Evolutionary conservation across 2,113 vertebrate genomes (phyloP), one percentile per base, ranked within the genome.

Genomic region (Puffinus mauretanicus): DNA sequence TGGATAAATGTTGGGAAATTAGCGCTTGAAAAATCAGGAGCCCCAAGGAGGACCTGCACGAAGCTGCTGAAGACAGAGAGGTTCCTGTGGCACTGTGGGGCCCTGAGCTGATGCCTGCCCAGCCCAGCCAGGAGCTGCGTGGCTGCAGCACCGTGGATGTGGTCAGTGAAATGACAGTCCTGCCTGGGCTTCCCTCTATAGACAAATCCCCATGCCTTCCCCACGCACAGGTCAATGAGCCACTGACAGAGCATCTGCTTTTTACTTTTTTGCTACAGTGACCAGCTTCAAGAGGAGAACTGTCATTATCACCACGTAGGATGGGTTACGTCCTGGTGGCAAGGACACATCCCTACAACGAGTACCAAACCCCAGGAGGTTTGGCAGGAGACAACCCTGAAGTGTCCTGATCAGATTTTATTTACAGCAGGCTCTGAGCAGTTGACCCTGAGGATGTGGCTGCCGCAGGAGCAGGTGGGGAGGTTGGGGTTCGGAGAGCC

Each of bases 241-340:
- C 34, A 64, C 30, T 62, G 51, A 30, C 34, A 38, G 26, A 47
- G 10, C 11, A 34, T 9, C 29, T 38, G 7, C 8, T 66, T 70
- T 55, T 66, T 3, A 4, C 7, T 69, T 44, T 64, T 54, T 55
- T 15, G 46, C 51, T 71, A 9, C 40, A 51, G 25, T n/a, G 24
- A 42, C 13, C 25, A 52, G 18, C 58, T 85, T 61, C 75, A 58
- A 38, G 42, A 66, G 22, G 19, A 89, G 47, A 72, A 66, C 36
- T 27, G 7, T 46, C 34, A 13, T 76, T 62, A 40, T 32, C 12
- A 7, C 19, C 67, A 40, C 0, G 0, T 13, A 79, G 42, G 26
- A 22, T 24, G 24, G 49, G 30, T 27, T 44, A 19, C 0, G 1
- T 46, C 17, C 46, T 2, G 4, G 24, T 22, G 27, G 21, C 0